These are phyloP conservation scores for Synanthedon formicaeformis DNA, from an alignment of 2,888 invertebrate genomes.

Conservation along the genomic window DNA sequence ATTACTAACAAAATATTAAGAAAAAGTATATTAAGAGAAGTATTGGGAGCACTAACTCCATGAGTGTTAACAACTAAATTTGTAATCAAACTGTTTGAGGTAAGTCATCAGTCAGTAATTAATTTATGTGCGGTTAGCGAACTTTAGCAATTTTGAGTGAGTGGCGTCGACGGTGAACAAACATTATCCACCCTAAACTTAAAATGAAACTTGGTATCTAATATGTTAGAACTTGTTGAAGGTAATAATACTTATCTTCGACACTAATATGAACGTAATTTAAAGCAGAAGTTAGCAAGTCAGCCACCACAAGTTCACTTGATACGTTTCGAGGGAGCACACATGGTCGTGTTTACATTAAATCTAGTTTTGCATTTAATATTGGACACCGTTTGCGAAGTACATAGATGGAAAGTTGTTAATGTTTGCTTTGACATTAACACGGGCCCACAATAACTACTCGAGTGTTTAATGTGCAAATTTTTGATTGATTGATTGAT, in stretches of 20 bases:
- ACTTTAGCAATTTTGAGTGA: not conserved
- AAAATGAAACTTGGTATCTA: not conserved
- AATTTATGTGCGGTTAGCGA: not conserved
- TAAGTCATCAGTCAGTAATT: no score
- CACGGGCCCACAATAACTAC: slow-evolving; percentile 8
- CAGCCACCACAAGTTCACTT: not conserved
- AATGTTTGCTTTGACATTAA: slow-evolving; percentile 11
- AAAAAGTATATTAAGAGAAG: no score
- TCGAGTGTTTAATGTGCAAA: not conserved
- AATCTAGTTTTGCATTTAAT: not conserved
- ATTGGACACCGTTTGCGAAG: not conserved
- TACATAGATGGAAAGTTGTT: slow-evolving; percentile 4
- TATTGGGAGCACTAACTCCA: no score
- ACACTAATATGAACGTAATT: not conserved
- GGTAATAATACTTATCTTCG: not conserved
- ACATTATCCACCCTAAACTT: not conserved
- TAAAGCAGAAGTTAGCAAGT: not conserved
- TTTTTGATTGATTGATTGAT: no score
- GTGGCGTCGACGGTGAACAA: not conserved
- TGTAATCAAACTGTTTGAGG: no score
- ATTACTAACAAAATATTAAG: no score
- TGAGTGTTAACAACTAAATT: no score
- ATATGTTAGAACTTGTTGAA: not conserved
- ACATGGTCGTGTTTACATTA: not conserved
- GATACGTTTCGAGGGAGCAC: not conserved